phyloP scores from a whole-genome alignment of 2,113 vertebrate genomes.

The Perca flavescens region DNA sequence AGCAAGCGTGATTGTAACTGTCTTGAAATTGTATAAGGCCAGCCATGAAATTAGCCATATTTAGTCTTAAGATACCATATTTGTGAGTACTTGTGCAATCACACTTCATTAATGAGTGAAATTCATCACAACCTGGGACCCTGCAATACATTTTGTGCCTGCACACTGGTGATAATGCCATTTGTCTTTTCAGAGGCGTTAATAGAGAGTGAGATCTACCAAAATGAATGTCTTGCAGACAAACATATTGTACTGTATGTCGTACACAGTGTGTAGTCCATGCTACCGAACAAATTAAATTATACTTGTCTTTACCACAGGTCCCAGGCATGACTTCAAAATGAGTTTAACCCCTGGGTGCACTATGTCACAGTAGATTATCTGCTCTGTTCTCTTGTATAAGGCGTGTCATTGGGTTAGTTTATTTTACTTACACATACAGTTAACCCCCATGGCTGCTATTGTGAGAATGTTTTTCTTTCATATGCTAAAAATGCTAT shows the following conservation, averaged over 20 bases:
- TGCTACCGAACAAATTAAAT: constrained; percentile 21
- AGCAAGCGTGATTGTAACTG: neutral
- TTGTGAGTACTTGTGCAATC: constrained; percentile 47
- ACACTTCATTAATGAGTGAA: constrained; percentile 63
- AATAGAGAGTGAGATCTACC: constrained; percentile 34
- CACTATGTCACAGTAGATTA: constrained; percentile 13
- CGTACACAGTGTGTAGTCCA: constrained; percentile 3
- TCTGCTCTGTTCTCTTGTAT: neutral
- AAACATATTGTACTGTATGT: constrained; percentile 27
- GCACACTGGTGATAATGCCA: constrained; percentile 52
- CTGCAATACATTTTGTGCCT: constrained; percentile 34
- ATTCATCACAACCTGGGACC: constrained; percentile 50
- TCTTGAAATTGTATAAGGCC: constrained; percentile 10
- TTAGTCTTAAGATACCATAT: constrained; percentile 51
- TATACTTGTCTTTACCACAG: neutral
- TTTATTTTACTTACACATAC: constrained; percentile 3
- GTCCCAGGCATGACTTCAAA: constrained; percentile 1
- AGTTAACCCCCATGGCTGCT: neutral
- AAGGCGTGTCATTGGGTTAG: neutral
- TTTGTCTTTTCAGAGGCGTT: constrained; percentile 46
- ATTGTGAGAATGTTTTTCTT: neutral
- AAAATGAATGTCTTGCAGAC: constrained; percentile 46
- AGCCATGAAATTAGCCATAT: constrained; percentile 26
- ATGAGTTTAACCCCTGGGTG: constrained; percentile 29
- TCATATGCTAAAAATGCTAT: neutral